Base-by-base conservation (phyloP, 1,140 invertebrate genomes). In the Drosophila nebulosa region DNA sequence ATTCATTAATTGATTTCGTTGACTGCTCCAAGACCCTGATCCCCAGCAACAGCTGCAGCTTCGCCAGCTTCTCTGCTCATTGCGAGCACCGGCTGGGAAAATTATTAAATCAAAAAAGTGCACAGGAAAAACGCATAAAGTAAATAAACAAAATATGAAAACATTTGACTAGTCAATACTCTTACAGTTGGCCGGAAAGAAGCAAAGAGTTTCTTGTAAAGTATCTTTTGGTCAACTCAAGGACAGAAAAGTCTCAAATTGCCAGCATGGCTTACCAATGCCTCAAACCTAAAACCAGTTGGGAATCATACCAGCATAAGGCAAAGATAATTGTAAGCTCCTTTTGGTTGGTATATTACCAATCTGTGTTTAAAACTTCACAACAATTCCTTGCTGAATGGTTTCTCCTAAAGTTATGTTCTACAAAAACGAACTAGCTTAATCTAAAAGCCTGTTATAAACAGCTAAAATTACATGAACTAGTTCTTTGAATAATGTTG, bases 1-100 rank as follows among this genome's bases (percentile, higher is more conserved):
- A 86, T 86, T 88, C 83, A 86, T 88, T 86, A 86, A 86, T 86
- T 86, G 83, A 86, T 86, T 86, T 86, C 71, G 65, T 60, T 88
- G 62, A 24, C 35, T 75, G 71, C 71, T 52, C 63, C 70, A 51
- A n/a, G 39, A 21, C 39, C 18, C 39, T 21, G 16, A 46, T 21
- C 39, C 39, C 18, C 27, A n/a, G 7, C 35, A 21, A 16, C 22
- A 51, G 46, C 30, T 53, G 24, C 59, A 14, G 16, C 22, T 42
- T 18, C 14, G n/a, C 39, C 39, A 5, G 0, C 36, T 14, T 3
- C 16, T 46, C 18, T 63, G 67, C 50, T 76, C 65, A 79, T 77
- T 79, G 74, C 36, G 56, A 42, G 63, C 55, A 57, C 50, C 69
- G 67, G 53, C 64, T 57, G 74, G 57, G 51, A 64, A 72, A 88